Evolutionary conservation across 1,140 invertebrate genomes (phyloP).

Genomic region (Zaprionus vittiger): DNA sequence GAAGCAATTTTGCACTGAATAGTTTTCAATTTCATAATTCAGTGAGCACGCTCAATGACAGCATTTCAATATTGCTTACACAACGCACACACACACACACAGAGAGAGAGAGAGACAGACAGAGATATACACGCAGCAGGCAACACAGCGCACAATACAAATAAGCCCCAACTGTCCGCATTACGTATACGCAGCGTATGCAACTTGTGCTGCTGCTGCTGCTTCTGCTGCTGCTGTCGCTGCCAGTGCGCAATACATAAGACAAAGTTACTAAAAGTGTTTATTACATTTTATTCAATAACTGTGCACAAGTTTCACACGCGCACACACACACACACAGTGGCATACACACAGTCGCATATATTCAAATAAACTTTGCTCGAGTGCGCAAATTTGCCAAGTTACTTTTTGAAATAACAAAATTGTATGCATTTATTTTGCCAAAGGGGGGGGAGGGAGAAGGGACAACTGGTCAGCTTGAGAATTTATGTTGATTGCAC

Average conservation of each 20-base stretch:
- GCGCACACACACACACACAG: constrained; percentile 23
- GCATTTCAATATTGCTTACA: constrained; percentile 77
- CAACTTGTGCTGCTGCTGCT: constrained; percentile 17
- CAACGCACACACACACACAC: constrained; percentile 36
- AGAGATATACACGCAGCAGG: constrained; percentile 8
- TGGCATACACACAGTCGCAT: background rate
- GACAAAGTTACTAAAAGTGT: constrained; percentile 81
- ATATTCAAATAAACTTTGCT: constrained; percentile 33
- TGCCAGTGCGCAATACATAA: constrained; percentile 61
- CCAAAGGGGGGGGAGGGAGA: background rate
- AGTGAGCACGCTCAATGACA: constrained; percentile 80
- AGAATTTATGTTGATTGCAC: constrained; percentile 77
- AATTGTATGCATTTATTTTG: constrained; percentile 67
- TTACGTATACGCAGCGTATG: constrained; percentile 73
- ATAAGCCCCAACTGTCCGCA: constrained; percentile 53
- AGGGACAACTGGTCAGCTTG: constrained; percentile 12
- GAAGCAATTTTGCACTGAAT: constrained; percentile 76
- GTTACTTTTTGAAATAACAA: constrained; percentile 76
- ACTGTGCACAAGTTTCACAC: constrained; percentile 43
- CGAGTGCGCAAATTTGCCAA: constrained; percentile 59
- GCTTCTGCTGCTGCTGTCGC: constrained; percentile 19
- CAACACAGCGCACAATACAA: constrained; percentile 39
- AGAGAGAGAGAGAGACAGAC: background rate
- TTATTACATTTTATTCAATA: constrained; percentile 83
- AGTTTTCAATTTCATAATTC: constrained; percentile 84